Evolutionary conservation across 2,797 vertebrate genomes (phyloP).

Genomic region (Sebastiscus albofasciatus): DNA sequence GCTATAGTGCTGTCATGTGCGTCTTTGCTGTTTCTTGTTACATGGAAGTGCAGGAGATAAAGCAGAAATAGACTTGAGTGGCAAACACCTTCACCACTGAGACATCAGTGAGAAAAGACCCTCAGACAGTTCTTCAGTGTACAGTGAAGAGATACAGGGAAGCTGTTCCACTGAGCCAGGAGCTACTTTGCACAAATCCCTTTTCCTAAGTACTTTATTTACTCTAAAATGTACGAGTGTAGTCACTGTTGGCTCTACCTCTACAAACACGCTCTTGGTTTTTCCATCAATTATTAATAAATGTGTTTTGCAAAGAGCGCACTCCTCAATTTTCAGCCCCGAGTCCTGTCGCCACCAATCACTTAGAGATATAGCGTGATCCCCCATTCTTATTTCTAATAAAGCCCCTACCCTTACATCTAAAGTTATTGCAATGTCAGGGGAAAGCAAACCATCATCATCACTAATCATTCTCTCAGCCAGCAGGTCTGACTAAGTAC

Average conservation of each 20-base stretch:
- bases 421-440: constrained; percentile 58
- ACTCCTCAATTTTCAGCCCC: constrained; percentile 35
- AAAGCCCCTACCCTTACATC: constrained; percentile 16
- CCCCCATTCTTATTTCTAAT: constrained; percentile 46
- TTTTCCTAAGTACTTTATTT: constrained; percentile 39
- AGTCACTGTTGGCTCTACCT: constrained; percentile 27
- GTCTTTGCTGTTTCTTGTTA: neutral
- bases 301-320: constrained; percentile 48
- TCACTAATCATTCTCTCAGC: constrained; percentile 64
- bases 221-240: constrained; percentile 17
- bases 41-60: neutral
- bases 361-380: constrained; percentile 25
- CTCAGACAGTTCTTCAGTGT: constrained; percentile 1
- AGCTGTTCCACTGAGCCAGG: neutral
- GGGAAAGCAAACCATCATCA: constrained; percentile 62
- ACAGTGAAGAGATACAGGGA: neutral
- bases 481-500: constrained; percentile 64
- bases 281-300: constrained; percentile 59
- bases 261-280: constrained; percentile 31
- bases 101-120: constrained; percentile 12
- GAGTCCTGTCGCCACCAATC: constrained; percentile 42
- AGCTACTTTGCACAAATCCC: constrained; percentile 10
- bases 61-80: constrained; percentile 26
- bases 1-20: neutral
- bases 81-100: constrained; percentile 19